These are phyloP conservation scores for Cygnus olor DNA, from an alignment of 2,797 vertebrate genomes.

Conservation along the genomic window DNA sequence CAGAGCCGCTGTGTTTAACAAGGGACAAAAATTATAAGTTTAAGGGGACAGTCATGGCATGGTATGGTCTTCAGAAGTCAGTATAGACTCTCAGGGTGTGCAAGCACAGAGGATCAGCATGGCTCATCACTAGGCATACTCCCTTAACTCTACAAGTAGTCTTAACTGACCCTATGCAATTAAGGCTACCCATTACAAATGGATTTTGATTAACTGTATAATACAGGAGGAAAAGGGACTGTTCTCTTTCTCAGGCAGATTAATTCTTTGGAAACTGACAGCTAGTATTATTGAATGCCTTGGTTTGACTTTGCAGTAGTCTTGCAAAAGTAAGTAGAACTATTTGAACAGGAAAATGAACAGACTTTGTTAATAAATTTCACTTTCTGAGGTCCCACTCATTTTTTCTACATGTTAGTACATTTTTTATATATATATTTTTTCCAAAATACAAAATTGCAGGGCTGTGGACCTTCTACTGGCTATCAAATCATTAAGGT, in stretches of 20 bases:
- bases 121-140: neutral
- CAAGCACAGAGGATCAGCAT: neutral
- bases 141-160: neutral
- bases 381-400: neutral
- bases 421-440: neutral
- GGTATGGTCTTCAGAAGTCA: neutral
- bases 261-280: neutral
- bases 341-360: conserved; percentile 5
- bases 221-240: neutral
- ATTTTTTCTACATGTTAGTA: neutral
- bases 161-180: neutral
- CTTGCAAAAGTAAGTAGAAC: neutral
- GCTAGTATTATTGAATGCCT: neutral
- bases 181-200: neutral
- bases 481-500: neutral
- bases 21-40: neutral
- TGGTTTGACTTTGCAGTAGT: neutral
- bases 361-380: neutral
- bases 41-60: neutral
- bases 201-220: neutral
- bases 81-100: neutral
- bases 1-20: neutral
- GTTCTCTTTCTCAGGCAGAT: neutral
- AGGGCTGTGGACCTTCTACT: neutral
- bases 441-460: neutral